These are phyloP conservation scores for Atrichornis clamosus DNA, from an alignment of 2,113 vertebrate genomes.

Conservation along the genomic window DNA sequence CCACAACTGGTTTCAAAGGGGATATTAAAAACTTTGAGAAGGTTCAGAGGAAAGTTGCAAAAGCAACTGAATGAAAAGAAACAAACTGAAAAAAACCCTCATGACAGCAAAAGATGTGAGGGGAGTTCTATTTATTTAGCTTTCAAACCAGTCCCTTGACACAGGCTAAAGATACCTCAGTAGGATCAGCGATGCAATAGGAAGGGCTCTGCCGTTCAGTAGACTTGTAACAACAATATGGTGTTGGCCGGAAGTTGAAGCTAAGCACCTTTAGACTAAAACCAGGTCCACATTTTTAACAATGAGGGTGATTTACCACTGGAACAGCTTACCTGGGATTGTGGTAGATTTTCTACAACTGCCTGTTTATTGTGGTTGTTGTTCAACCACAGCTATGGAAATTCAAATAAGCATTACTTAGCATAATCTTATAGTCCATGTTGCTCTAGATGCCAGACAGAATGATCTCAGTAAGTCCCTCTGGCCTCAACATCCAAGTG, in stretches of 20 bases:
- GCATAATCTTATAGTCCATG: not conserved
- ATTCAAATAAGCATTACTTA: not conserved
- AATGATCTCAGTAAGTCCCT: not conserved
- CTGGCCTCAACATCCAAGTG: not conserved
- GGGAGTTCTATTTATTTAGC: not conserved
- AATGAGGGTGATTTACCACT: constrained; percentile 3
- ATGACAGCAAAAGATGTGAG: not conserved
- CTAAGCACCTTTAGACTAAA: not conserved
- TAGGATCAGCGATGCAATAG: not conserved
- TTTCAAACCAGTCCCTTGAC: not conserved
- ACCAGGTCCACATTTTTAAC: not conserved
- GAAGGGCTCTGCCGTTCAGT: not conserved
- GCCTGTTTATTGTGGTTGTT: constrained; percentile 39
- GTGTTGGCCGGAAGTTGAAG: not conserved
- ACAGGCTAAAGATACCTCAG: not conserved
- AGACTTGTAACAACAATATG: not conserved
- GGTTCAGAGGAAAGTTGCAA: not conserved
- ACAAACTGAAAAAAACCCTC: not conserved
- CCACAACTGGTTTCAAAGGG: not conserved
- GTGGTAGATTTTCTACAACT: constrained; percentile 53
- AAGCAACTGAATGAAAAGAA: not conserved
- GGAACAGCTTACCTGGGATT: constrained; percentile 22
- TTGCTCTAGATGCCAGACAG: not conserved
- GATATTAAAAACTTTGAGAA: not conserved
- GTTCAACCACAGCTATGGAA: constrained; percentile 37